Evolutionary conservation across 2,797 vertebrate species (phyloP), one percentile per base, ranked within the genome.

Genomic region (Triplophysa bombifrons): DNA sequence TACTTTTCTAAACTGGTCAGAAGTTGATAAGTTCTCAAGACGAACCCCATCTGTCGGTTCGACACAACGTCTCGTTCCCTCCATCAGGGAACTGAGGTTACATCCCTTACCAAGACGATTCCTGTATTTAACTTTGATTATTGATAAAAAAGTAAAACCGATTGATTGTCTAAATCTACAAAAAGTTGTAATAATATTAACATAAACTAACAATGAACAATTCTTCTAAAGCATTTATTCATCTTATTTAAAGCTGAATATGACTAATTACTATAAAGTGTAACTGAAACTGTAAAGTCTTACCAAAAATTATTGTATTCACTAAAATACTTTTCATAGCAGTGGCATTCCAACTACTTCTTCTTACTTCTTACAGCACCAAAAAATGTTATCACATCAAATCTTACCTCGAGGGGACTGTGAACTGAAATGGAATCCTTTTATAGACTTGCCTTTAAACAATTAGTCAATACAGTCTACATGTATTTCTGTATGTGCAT

Each of bases 351-450:
- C 53, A 72, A 82, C 41, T 51, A 60, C 73, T 80, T 73, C 80
- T 80, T 76, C 80, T 78, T 76, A 83, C 72, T 66, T 72, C 73
- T 85, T 74, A 80, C 72, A 74, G 78, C 80, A 75, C 30, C 82
- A 73, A 56, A 73, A 56, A 71, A 66, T 55, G 71, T 58, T 48
- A 82, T 77, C 16, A 70, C 74, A 74, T 79, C 46, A 53, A 58
- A 53, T 76, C 89, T 91, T 89, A 90, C 89, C 89, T 90, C 84
- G n/a, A 53, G n/a, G 66, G 72, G 48, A 76, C 58, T 82, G 80
- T 67, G 77, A 80, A 83, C 80, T 72, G 60, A 78, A 82, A 81
- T 77, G 74, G 78, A 67, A 78, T 86, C 78, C 84, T 76, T 86
- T 83, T 74, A 85, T 66, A 75, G 86, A 84, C 82, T 80, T 81